These are phyloP conservation scores for Delphinapterus leucas DNA, from an alignment of 2,113 vertebrate species.

Conservation along the genomic window DNA sequence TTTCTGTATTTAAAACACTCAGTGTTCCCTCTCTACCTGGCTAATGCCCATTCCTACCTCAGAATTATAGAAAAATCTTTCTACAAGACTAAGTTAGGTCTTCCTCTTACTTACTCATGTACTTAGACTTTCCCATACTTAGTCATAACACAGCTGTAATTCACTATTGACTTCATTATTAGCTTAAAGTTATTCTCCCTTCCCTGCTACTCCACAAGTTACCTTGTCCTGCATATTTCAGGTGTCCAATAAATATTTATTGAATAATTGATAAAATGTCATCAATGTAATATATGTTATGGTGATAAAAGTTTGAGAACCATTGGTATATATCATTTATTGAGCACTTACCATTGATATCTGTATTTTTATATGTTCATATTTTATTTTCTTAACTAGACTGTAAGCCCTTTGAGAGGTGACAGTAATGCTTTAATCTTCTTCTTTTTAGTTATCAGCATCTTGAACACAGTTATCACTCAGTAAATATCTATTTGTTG, in stretches of 20 bases:
- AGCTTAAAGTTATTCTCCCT: not conserved
- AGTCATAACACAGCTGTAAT: not conserved
- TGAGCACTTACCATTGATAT: not conserved
- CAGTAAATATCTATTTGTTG: not conserved
- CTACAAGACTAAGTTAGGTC: not conserved
- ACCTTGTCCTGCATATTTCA: not conserved
- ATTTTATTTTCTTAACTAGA: not conserved
- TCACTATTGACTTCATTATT: not conserved
- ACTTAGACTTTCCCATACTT: not conserved
- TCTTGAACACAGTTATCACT: not conserved
- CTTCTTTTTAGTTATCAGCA: not conserved
- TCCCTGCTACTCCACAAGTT: not conserved
- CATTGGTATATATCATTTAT: not conserved
- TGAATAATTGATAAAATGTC: not conserved
- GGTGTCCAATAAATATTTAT: not conserved
- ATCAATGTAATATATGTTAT: not conserved
- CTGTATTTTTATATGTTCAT: not conserved
- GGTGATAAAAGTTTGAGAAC: not conserved
- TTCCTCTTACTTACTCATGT: not conserved
- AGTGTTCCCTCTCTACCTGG: not conserved
- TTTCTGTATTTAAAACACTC: not conserved
- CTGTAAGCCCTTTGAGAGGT: not conserved
- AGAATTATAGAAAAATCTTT: not conserved
- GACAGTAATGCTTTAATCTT: not conserved
- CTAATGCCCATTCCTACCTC: not conserved